Conservation (phyloP, 2,797 vertebrate genomes). For the Moxostoma hubbsi region DNA sequence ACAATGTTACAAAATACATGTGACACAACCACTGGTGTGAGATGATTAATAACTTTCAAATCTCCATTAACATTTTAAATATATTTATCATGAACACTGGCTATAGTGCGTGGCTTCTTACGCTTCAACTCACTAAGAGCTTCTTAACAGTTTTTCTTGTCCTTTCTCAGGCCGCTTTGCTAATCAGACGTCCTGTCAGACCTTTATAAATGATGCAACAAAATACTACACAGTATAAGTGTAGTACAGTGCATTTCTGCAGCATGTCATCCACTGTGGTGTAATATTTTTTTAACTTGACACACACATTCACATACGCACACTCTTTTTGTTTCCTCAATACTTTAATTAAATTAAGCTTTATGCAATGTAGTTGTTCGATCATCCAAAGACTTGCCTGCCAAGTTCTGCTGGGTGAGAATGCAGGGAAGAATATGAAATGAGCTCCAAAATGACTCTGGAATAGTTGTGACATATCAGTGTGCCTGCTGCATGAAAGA, state of each 20-base stretch:
- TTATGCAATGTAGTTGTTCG: conserved; percentile 15
- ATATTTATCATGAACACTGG: neutral
- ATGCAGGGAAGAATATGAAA: conserved; percentile 36
- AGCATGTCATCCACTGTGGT: conserved; percentile 8
- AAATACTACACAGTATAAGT: conserved; percentile 14
- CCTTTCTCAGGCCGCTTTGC: conserved; percentile 64
- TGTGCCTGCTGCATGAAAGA: conserved; percentile 22
- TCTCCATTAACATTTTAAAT: neutral
- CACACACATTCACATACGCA: neutral
- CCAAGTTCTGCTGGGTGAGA: conserved; percentile 8
- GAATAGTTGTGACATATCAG: conserved; percentile 17
- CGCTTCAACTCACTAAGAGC: conserved; percentile 23
- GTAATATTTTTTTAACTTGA: conserved; percentile 3
- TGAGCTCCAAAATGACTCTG: conserved; percentile 18
- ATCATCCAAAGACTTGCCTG: conserved; percentile 28
- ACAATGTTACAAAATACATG: neutral
- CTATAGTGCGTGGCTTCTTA: neutral
- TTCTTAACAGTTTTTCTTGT: conserved; percentile 26
- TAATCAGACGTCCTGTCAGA: conserved; percentile 40
- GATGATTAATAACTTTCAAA: conserved; percentile 1
- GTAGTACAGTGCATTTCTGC: conserved; percentile 12
- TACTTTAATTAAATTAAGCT: conserved; percentile 38
- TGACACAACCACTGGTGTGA: neutral
- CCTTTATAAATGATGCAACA: conserved; percentile 38
- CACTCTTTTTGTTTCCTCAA: neutral